Percentiles rank a stretch among this genome's conserved stretches.
These are phyloP conservation scores for Psilopsiagon aurifrons DNA, from an alignment of 2,113 vertebrate genomes.

Conservation along the genomic window DNA sequence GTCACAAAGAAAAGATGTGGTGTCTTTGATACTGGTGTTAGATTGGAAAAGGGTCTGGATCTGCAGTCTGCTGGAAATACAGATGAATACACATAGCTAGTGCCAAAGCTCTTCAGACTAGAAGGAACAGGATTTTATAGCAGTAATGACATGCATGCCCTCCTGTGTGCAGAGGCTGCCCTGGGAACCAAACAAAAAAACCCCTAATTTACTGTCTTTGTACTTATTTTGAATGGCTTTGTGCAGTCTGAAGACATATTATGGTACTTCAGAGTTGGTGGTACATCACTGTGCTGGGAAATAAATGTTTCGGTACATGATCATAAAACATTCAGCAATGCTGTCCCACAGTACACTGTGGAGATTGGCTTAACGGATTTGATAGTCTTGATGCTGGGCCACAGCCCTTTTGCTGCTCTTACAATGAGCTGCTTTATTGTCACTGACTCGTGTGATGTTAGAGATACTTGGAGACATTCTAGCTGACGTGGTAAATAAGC, in stretches of 20 bases:
- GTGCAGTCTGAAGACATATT: background rate
- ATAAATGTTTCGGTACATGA: background rate
- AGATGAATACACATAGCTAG: background rate
- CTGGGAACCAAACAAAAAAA: conserved; percentile 8
- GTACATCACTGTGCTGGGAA: background rate
- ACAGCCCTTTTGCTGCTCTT: background rate
- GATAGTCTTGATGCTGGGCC: accelerated
- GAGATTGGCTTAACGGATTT: background rate
- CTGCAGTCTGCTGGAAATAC: background rate
- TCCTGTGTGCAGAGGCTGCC: background rate
- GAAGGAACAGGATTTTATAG: background rate
- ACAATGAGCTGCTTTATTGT: background rate
- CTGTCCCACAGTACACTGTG: accelerated
- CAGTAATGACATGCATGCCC: conserved; percentile 28
- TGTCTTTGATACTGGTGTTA: background rate
- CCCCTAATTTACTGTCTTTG: conserved; percentile 33
- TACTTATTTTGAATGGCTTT: background rate
- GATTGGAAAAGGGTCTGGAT: background rate
- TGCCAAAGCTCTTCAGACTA: background rate
- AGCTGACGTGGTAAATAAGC: background rate
- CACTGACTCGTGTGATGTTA: background rate
- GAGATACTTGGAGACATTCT: background rate
- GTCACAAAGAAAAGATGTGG: background rate
- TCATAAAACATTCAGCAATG: background rate
- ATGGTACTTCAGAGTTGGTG: background rate